Percentiles rank a stretch among this genome's conserved stretches.
phyloP scores from a whole-genome alignment of 2,113 vertebrate genomes.

The Onychostoma macrolepis region DNA sequence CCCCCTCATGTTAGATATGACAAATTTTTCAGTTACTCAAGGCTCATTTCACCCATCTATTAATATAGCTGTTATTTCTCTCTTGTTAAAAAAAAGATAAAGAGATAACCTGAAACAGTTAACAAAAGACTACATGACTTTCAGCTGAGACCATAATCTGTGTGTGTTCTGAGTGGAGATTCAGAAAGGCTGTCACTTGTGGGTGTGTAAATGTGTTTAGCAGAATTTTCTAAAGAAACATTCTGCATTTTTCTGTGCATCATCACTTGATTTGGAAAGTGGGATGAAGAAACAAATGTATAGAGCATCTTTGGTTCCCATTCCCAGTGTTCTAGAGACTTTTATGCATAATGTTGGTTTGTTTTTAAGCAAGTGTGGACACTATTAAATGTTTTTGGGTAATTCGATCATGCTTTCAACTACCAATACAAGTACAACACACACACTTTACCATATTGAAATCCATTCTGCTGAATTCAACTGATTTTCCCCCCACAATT shows the following conservation, averaged over 20 bases:
- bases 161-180: background rate
- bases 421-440: background rate
- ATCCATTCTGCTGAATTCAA: background rate
- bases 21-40: too few species aligned
- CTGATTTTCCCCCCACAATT: background rate
- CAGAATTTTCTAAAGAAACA: background rate
- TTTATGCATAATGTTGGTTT: background rate
- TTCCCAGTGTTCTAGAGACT: background rate
- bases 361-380: background rate
- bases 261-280: background rate
- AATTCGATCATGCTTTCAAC: background rate
- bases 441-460: background rate
- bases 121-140: background rate
- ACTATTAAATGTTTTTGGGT: background rate
- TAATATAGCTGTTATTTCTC: too few species aligned
- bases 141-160: background rate
- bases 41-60: too few species aligned
- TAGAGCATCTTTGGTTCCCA: background rate
- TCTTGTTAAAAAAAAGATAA: too few species aligned
- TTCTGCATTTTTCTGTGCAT: background rate
- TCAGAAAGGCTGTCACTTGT: background rate
- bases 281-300: background rate
- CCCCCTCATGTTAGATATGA: too few species aligned
- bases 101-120: background rate
- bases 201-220: background rate